phyloP scores from a whole-genome alignment of 2,888 invertebrate genomes.

The Mystacides longicornis region DNA sequence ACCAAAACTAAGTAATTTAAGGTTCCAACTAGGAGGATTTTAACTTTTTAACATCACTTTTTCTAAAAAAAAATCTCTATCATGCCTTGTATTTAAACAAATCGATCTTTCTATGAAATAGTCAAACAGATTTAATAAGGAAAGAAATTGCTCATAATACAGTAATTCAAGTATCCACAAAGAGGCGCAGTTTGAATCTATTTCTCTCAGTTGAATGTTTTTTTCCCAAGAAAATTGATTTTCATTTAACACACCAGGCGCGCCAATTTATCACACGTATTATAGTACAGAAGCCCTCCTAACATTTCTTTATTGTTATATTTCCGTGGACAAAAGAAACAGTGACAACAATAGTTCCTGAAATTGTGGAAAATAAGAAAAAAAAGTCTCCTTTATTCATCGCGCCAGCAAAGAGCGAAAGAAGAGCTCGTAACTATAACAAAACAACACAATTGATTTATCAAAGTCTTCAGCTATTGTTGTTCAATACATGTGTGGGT shows the following conservation, averaged over 20 bases:
- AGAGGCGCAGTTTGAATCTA: too few relatives aligned
- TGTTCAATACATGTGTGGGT: background rate
- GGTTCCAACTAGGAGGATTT: too few relatives aligned
- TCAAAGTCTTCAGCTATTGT: slow-evolving; percentile 14
- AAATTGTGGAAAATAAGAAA: slow-evolving; percentile 11
- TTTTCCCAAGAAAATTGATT: slow-evolving; percentile 14
- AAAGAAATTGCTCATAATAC: too few relatives aligned
- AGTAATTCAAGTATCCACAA: too few relatives aligned
- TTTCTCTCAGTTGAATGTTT: too few relatives aligned
- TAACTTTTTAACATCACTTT: too few relatives aligned
- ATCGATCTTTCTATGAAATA: too few relatives aligned
- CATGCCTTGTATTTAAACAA: too few relatives aligned
- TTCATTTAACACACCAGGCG: slow-evolving; percentile 16
- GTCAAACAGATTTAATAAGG: too few relatives aligned
- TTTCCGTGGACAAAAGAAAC: slow-evolving; percentile 15
- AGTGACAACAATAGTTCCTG: slow-evolving; percentile 10
- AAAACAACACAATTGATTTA: slow-evolving; percentile 19
- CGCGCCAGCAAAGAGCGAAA: slow-evolving; percentile 3
- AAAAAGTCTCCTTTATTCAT: slow-evolving; percentile 15
- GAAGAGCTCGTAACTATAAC: slow-evolving; percentile 3
- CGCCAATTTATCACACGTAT: slow-evolving; percentile 16
- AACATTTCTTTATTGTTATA: slow-evolving; percentile 14
- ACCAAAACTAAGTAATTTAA: too few relatives aligned
- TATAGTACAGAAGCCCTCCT: slow-evolving; percentile 9
- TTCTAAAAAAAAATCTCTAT: too few relatives aligned